A percentile compares a stretch with the other conserved stretches of the same genome.
Conservation (phyloP, 2,888 invertebrate species). For the Alentia gelatinosa region DNA sequence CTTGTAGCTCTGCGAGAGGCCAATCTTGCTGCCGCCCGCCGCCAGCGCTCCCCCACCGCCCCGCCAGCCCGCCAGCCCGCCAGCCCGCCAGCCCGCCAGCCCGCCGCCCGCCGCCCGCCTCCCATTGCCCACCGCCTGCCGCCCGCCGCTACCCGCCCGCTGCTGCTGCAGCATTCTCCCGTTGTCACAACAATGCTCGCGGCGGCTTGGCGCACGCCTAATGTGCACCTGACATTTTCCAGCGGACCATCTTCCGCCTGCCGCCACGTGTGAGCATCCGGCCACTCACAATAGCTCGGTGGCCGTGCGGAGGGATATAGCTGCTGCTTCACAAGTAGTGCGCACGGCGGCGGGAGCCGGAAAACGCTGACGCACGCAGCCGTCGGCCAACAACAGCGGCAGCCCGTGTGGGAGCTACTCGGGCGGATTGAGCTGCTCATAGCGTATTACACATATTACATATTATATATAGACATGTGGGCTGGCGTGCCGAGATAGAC, state of each 20-base stretch:
- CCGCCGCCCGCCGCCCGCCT: neutral
- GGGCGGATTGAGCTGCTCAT: too few species aligned
- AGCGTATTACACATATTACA: too few species aligned
- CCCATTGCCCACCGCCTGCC: neutral
- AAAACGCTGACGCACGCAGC: neutral
- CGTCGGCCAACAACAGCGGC: neutral
- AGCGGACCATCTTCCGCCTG: neutral
- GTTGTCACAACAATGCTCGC: neutral
- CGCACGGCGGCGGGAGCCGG: too few species aligned
- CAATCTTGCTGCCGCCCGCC: neutral
- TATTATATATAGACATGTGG: too few species aligned
- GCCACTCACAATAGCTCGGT: neutral
- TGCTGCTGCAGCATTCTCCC: neutral
- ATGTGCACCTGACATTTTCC: neutral
- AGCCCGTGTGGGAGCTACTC: neutral
- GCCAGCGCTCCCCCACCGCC: neutral
- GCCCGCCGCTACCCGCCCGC: neutral
- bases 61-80: neutral
- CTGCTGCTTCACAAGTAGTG: neutral
- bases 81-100: neutral
- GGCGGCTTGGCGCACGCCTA: neutral
- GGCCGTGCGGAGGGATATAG: neutral
- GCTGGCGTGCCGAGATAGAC: too few species aligned
- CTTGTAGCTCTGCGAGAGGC: neutral
- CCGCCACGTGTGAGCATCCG: conserved; percentile 6